These are phyloP conservation scores for Melanogrammus aeglefinus DNA, from an alignment of 2,797 vertebrate genomes.

Conservation along the genomic window DNA sequence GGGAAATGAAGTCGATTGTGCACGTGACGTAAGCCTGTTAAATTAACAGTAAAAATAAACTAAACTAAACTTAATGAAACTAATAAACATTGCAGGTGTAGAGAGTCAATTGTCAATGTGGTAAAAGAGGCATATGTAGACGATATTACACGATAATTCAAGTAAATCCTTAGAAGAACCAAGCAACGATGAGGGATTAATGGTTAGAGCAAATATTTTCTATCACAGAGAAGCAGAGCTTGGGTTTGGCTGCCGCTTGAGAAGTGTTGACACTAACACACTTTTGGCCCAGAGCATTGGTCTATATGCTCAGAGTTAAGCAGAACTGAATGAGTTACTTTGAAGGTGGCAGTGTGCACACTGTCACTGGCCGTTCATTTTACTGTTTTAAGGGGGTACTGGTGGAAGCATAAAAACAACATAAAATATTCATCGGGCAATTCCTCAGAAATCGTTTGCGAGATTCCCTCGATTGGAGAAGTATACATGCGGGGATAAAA, in stretches of 20 bases:
- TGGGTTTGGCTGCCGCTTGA: neutral
- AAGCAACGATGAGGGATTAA: neutral
- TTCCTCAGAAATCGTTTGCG: neutral
- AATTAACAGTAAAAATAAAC: neutral
- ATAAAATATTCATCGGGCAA: conserved; percentile 1
- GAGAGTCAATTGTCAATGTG: neutral
- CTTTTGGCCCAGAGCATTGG: neutral
- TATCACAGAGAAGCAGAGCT: neutral
- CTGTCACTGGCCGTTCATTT: conserved; percentile 4
- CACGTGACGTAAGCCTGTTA: neutral
- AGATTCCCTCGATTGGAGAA: neutral
- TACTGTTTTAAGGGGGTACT: neutral
- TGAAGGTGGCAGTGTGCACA: neutral
- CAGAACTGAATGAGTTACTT: neutral
- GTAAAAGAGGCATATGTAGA: neutral
- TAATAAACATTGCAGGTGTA: neutral
- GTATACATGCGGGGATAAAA: no score
- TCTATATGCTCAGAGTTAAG: conserved; percentile 1
- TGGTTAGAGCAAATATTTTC: neutral
- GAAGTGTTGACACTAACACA: neutral
- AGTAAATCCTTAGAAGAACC: neutral
- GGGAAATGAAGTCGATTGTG: neutral
- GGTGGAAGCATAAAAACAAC: conserved; percentile 6
- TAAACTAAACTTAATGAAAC: neutral
- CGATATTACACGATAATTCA: neutral